Evolutionary conservation across 2,797 vertebrate genomes (phyloP).

Genomic region (Carcharodon carcharias): DNA sequence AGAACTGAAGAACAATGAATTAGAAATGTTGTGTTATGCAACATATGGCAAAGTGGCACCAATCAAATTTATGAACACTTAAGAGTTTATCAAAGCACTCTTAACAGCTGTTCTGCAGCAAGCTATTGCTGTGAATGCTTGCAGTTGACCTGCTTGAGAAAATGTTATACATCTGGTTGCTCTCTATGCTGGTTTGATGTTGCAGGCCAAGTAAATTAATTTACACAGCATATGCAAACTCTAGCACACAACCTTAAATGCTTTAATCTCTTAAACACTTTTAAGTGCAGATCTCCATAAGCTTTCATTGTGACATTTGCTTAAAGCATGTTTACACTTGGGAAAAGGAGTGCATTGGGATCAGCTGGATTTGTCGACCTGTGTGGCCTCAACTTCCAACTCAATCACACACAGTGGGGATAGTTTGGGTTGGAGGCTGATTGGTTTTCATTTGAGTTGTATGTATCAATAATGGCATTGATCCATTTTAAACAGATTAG

Average conservation of each 20-base stretch:
- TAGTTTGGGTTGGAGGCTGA: not conserved
- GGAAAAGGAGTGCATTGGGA: not conserved
- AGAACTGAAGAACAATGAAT: not conserved
- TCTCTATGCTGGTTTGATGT: slow-evolving; percentile 5
- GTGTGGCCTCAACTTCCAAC: slow-evolving; percentile 17
- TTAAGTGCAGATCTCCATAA: slow-evolving; percentile 18
- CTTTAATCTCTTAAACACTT: slow-evolving; percentile 21
- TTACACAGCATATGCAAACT: slow-evolving; percentile 18
- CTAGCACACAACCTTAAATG: not conserved
- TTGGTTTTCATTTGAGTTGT: not conserved
- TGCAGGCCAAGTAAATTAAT: slow-evolving; percentile 15
- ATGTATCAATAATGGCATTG: not conserved
- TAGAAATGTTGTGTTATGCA: not conserved
- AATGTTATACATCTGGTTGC: slow-evolving; percentile 21
- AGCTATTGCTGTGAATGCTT: not conserved
- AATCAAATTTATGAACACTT: not conserved
- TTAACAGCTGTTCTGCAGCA: not conserved
- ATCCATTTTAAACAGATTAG: not conserved
- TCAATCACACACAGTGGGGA: not conserved
- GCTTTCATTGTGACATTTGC: slow-evolving; percentile 12
- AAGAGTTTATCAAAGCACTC: slow-evolving; percentile 21
- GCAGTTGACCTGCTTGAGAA: not conserved
- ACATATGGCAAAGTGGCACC: not conserved
- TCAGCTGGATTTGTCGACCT: slow-evolving; percentile 30
- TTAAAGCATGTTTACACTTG: slow-evolving; percentile 32